These are phyloP conservation scores for Acanthopagrus latus DNA, from an alignment of 2,797 vertebrate genomes.

Conservation along the genomic window DNA sequence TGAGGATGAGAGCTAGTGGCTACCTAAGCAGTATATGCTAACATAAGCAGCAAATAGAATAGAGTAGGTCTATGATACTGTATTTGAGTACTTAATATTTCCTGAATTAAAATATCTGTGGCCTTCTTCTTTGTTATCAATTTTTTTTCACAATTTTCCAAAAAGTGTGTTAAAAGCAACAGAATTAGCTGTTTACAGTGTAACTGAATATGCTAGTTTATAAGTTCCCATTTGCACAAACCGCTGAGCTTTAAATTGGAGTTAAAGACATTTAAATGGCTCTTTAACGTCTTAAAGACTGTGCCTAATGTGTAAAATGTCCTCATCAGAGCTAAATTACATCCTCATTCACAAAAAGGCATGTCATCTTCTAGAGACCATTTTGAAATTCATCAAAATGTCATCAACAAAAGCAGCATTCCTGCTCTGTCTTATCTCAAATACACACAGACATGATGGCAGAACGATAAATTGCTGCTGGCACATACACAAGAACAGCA, in stretches of 20 bases:
- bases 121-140: too few species aligned
- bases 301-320: not conserved
- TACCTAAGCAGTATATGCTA: too few species aligned
- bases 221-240: too few species aligned
- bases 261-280: not conserved
- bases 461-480: not conserved
- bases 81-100: too few species aligned
- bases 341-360: not conserved
- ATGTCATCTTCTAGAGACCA: not conserved
- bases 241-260: not conserved
- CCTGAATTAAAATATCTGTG: too few species aligned
- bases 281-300: not conserved
- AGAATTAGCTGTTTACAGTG: too few species aligned
- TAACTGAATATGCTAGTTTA: not conserved
- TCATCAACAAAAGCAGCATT: not conserved
- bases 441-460: not conserved
- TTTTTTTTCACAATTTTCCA: too few species aligned
- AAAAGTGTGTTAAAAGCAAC: too few species aligned
- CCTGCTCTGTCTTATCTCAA: not conserved
- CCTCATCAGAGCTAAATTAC: not conserved
- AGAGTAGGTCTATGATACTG: too few species aligned
- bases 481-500: not conserved
- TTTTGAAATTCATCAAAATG: conserved; percentile 16
- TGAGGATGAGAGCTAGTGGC: too few species aligned
- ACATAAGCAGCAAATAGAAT: too few species aligned